Evolutionary conservation across 2,113 vertebrate species (phyloP), one percentile per base, ranked within the genome.

Genomic region (Psilopsiagon aymara): DNA sequence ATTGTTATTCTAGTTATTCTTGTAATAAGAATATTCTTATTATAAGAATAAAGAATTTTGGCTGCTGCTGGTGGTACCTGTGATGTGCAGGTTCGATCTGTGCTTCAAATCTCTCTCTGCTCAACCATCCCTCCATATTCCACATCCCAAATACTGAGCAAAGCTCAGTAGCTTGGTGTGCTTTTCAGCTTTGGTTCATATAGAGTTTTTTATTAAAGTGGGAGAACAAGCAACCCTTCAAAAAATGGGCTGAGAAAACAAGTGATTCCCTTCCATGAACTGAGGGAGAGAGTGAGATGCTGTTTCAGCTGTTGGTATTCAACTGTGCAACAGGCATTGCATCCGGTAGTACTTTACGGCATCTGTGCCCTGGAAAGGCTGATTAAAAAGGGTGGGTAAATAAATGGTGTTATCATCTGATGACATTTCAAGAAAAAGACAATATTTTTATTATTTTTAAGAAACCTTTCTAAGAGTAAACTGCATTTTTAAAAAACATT

Each of bases 381-480:
- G 78, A 91, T 86, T 94, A 90, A 90, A 95, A 82, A 68, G 31
- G 69, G 84, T 76, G 55, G 18, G 31, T 73, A 91, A 92, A 64
- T 76, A 27, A 41, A 17, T n/a, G 28, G 44, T 82, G 33, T 76
- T 92, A 39, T 86, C 35, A 51, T 94, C 62, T 82, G 55, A 29
- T 78, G 78, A 87, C 33, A 94, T 76, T 88, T 95, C 57, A 79
- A 60, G 64, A 82, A 93, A 80, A 55, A 2, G 7, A 57, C 29
- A 82, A 53, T 43, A 55, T 77, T 94, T 94, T 66, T 73, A 52
- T 87, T 76, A 66, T 76, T 92, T 90, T 94, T 29, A 77, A 88
- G 41, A 91, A 90, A 55, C 6, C 20, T 92, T 91, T 83, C 31
- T 37, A 76, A 62, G 35, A 55, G 28, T 57, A 92, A 95, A 82